Evolutionary conservation across 2,888 invertebrate genomes (phyloP).

Genomic region (Miltochrista miniata): DNA sequence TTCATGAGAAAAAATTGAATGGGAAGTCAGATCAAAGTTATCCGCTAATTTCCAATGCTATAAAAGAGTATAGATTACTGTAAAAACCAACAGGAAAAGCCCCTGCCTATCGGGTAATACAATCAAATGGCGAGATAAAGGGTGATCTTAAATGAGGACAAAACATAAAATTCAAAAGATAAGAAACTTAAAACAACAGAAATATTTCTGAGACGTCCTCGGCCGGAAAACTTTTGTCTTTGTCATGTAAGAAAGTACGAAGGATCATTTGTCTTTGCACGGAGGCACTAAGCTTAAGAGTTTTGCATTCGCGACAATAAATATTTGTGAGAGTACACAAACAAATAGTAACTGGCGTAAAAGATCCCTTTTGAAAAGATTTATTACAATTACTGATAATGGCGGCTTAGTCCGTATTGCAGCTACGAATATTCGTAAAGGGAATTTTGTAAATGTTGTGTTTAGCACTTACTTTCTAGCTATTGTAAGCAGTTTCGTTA

Average conservation of each 20-base stretch:
- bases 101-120: neutral
- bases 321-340: slow-evolving; percentile 52
- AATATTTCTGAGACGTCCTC: slow-evolving; percentile 65
- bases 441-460: too few species aligned
- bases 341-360: slow-evolving; percentile 25
- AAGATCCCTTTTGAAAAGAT: slow-evolving; percentile 19
- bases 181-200: slow-evolving; percentile 58
- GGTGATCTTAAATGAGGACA: slow-evolving; percentile 9
- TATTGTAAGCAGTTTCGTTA: too few species aligned
- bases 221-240: slow-evolving; percentile 70
- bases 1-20: too few species aligned
- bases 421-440: too few species aligned
- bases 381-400: neutral
- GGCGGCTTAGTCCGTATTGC: neutral
- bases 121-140: slow-evolving; percentile 5
- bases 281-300: slow-evolving; percentile 53
- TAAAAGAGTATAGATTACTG: too few species aligned
- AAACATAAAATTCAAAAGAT: slow-evolving; percentile 39
- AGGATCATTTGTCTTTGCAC: slow-evolving; percentile 66
- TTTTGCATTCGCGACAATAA: slow-evolving; percentile 64
- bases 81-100: too few species aligned
- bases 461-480: too few species aligned
- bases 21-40: too few species aligned
- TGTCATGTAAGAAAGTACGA: slow-evolving; percentile 73
- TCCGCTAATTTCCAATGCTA: too few species aligned